Evolutionary conservation across 1,140 invertebrate genomes (phyloP), one percentile per base, ranked within the genome.

Genomic region (Micrasema minimum): DNA sequence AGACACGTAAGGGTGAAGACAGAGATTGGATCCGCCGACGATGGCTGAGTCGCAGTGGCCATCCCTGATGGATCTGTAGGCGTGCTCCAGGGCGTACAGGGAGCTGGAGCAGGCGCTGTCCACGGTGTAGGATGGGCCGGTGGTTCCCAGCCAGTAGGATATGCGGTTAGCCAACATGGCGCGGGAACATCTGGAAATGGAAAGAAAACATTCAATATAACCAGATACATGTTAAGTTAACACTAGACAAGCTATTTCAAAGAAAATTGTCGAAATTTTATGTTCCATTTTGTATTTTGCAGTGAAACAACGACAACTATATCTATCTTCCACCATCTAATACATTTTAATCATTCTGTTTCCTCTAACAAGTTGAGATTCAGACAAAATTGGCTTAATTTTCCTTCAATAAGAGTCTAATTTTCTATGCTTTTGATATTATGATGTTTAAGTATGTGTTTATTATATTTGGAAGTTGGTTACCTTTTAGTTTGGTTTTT

Each of bases 51-150:
- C 94, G 78, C 93, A 95, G 66, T 89, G 84, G 0, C 92, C 93
- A 53, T 87, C 86, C 69, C 88, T 82, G 3, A 98, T 93, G 0
- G 90, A 87, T 72, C 87, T 87, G 76, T 93, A 91, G 12, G 94
- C 96, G 68, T 94, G 89, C 77, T 95, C 91, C 41, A 97, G 76
- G 0, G 94, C 95, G 75, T 92, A 89, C 10, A 96, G 81, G 73
- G 93, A 94, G 10, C 95, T 96, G n/a, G 93, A 96, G 80, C 96
- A 98, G 7, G 95, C 95, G 5, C 94, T 93, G 80, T 98, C 96
- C 4, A 95, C 87, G 0, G 90, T 88, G 79, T 91, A 94, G 59
- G 93, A 94, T 0, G 94, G 94, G 59, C 90, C 91, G 69, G 85
- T 87, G 0, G 89, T 78, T 43, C 89, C 88, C 0, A 92, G 77